phyloP scores from a whole-genome alignment of 2,888 invertebrate species.

The Amphipyra berbera region DNA sequence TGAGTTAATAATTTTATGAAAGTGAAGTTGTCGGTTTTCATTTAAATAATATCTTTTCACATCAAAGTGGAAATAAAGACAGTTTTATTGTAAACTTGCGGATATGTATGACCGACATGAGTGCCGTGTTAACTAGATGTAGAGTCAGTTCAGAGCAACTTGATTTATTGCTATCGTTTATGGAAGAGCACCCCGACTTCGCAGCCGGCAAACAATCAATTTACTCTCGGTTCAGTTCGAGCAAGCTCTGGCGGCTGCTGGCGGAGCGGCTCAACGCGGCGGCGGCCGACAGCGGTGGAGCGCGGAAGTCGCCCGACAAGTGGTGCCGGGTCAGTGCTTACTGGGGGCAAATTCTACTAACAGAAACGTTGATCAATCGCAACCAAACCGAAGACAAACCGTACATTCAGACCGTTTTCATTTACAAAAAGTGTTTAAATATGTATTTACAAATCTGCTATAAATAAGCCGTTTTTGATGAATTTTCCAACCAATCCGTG shows the following conservation, averaged over 20 bases:
- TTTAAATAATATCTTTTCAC: too few species aligned
- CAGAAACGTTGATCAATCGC: too few species aligned
- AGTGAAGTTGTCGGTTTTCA: too few species aligned
- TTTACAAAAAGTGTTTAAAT: too few species aligned
- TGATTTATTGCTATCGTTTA: slow-evolving; percentile 82
- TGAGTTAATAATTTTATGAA: too few species aligned
- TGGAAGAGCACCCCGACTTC: slow-evolving; percentile 87
- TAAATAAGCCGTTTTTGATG: too few species aligned
- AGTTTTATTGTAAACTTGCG: slow-evolving; percentile 9
- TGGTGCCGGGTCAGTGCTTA: slow-evolving; percentile 81
- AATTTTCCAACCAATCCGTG: too few species aligned
- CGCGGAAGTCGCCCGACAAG: slow-evolving; percentile 85
- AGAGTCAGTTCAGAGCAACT: slow-evolving; percentile 85
- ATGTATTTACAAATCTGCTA: too few species aligned
- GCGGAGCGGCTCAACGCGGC: slow-evolving; percentile 85
- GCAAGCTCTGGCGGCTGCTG: slow-evolving; percentile 83
- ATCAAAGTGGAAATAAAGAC: too few species aligned
- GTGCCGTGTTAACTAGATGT: slow-evolving; percentile 78
- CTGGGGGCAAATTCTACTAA: too few species aligned
- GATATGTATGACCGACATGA: slow-evolving; percentile 71
- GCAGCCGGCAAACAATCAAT: slow-evolving; percentile 84
- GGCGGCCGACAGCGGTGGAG: slow-evolving; percentile 80
- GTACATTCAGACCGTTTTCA: too few species aligned
- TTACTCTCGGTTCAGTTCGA: slow-evolving; percentile 84
- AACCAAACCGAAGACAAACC: too few species aligned